These are phyloP conservation scores for Progne subis DNA, from an alignment of 2,113 vertebrate species.

Conservation along the genomic window DNA sequence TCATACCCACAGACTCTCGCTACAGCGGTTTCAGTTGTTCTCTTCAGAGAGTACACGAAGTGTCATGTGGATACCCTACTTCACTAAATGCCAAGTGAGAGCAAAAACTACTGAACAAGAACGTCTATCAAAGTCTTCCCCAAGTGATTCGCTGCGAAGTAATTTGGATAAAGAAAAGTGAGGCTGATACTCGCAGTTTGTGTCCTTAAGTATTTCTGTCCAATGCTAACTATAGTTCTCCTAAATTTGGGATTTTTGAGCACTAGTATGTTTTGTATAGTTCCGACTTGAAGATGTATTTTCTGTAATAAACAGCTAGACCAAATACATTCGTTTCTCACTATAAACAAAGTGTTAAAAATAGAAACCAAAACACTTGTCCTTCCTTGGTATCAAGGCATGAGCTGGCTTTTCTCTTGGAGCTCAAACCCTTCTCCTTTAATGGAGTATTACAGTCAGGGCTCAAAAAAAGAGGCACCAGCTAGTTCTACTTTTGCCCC, in stretches of 20 bases:
- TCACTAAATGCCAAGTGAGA: neutral
- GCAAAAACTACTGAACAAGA: neutral
- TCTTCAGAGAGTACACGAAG: neutral
- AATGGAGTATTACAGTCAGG: neutral
- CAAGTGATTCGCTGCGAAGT: neutral
- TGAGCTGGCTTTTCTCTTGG: neutral
- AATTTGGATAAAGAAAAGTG: neutral
- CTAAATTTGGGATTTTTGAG: neutral
- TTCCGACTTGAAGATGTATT: neutral
- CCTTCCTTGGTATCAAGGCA: neutral
- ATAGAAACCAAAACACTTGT: neutral
- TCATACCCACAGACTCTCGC: neutral
- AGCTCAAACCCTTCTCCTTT: neutral
- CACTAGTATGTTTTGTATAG: neutral
- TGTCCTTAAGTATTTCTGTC: neutral
- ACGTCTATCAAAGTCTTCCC: neutral
- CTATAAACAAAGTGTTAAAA: neutral
- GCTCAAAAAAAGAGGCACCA: neutral
- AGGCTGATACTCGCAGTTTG: neutral
- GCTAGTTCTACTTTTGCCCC: neutral
- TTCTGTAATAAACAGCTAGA: neutral
- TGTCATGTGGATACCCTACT: neutral
- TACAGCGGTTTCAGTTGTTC: neutral
- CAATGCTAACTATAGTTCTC: neutral
- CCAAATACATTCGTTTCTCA: neutral